Conservation (phyloP, 2,797 vertebrate species). For the Spheniscus humboldti region DNA sequence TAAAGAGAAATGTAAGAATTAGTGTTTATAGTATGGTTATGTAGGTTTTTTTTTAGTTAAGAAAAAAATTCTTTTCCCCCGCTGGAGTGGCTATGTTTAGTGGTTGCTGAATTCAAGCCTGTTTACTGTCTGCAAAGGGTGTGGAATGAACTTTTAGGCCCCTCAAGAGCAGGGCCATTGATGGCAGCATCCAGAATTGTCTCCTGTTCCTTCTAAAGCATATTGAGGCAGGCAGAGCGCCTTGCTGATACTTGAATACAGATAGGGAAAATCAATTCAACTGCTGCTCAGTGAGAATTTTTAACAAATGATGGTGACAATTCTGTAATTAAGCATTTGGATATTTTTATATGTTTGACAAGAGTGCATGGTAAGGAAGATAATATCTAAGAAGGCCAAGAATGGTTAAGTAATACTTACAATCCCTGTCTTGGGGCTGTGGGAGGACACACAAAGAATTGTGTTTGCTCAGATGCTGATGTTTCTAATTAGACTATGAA, state of each 20-base stretch:
- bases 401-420: background rate
- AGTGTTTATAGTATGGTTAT: background rate
- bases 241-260: background rate
- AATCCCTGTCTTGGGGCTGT: background rate
- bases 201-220: background rate
- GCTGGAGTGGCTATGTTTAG: background rate
- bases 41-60: background rate
- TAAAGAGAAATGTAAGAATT: background rate
- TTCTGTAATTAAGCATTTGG: background rate
- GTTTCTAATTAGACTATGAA: background rate
- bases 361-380: background rate
- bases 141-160: background rate
- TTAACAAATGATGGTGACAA: background rate
- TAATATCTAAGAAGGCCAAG: background rate
- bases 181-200: background rate
- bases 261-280: background rate
- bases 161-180: background rate
- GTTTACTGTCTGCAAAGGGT: background rate
- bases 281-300: background rate
- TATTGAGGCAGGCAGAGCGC: background rate
- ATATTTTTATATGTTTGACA: background rate
- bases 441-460: background rate
- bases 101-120: background rate
- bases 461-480: background rate
- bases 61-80: background rate